phyloP scores from a whole-genome alignment of 1,140 invertebrate species.

The Cepaea nemoralis region DNA sequence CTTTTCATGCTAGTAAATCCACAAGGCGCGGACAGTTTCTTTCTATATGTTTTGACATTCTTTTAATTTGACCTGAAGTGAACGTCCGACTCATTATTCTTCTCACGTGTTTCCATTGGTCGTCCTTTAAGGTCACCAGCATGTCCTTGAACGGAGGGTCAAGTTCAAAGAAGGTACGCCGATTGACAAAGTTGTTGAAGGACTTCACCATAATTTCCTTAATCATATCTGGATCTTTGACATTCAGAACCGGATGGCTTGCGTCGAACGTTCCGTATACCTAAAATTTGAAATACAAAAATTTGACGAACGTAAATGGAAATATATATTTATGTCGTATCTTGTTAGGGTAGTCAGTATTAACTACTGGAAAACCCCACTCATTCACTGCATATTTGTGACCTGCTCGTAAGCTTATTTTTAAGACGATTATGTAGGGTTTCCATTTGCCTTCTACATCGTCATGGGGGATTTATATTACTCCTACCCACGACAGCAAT shows the following conservation, averaged over 20 bases:
- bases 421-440: not conserved
- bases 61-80: not conserved
- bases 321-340: not conserved
- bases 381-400: not conserved
- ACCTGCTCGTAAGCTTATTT: not conserved
- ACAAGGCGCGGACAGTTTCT: not conserved
- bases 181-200: constrained; percentile 31
- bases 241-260: not conserved
- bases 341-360: not conserved
- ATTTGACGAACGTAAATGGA: not conserved
- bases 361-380: not conserved
- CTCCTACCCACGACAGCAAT: too few species aligned
- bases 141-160: constrained; percentile 2
- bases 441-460: too few species aligned
- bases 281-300: not conserved
- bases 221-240: constrained; percentile 19
- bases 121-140: constrained; percentile 24
- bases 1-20: not conserved
- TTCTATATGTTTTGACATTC: not conserved
- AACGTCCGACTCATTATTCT: constrained; percentile 73
- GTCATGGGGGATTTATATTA: too few species aligned
- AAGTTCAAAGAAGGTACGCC: not conserved
- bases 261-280: not conserved
- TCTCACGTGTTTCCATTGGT: constrained; percentile 74
- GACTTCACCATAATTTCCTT: constrained; percentile 24